Percentiles rank a stretch among this genome's conserved stretches.
Conservation (phyloP, 2,888 invertebrate species). For the Pristionchus exspectatus region DNA sequence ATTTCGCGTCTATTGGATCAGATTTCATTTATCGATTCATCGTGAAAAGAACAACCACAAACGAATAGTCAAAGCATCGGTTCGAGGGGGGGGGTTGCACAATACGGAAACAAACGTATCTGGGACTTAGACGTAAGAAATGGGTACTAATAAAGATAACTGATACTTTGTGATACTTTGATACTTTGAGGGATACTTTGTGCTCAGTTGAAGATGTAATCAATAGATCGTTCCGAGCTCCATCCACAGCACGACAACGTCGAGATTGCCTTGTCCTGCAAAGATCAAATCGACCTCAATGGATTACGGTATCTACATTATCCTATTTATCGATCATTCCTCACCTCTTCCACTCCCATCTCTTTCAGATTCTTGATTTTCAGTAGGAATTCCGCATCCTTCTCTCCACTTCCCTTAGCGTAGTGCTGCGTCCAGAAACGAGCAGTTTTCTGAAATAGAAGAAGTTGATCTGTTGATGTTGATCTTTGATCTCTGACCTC, state of each 20-base stretch:
- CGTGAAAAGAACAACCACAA: background rate
- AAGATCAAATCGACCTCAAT: background rate
- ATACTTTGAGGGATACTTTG: background rate
- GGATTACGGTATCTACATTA: background rate
- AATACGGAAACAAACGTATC: background rate
- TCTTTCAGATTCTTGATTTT: slow-evolving; percentile 91
- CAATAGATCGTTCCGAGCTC: slow-evolving; percentile 71
- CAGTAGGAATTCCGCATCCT: slow-evolving; percentile 87
- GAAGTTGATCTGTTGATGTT: background rate
- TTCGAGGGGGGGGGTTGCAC: background rate
- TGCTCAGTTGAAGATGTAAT: slow-evolving; percentile 69
- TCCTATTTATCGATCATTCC: background rate
- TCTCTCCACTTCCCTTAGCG: slow-evolving; percentile 88
- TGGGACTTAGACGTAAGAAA: too few species aligned
- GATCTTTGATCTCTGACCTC: slow-evolving; percentile 77
- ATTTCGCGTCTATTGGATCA: background rate
- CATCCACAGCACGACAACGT: slow-evolving; percentile 71
- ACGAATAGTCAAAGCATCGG: background rate
- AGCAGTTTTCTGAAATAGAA: slow-evolving; percentile 86
- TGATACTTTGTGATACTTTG: too few species aligned
- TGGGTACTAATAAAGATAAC: too few species aligned
- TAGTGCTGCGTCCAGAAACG: slow-evolving; percentile 96
- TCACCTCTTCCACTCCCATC: slow-evolving; percentile 91
- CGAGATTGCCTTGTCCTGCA: slow-evolving; percentile 71
- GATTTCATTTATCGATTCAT: background rate